phyloP scores from a whole-genome alignment of 1,140 invertebrate species.

The Campoletis sonorensis region DNA sequence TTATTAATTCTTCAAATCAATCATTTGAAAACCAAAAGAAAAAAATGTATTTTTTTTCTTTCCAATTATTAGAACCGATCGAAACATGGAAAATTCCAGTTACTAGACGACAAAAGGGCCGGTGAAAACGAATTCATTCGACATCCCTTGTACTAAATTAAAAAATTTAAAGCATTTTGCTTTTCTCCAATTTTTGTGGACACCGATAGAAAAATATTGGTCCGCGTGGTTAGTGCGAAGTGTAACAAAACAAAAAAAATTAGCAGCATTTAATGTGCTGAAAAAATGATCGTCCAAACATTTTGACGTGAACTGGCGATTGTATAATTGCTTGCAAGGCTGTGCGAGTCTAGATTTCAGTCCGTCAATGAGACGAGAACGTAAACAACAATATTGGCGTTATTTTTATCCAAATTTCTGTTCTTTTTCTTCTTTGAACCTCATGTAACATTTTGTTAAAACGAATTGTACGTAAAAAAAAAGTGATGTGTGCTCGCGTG shows the following conservation, averaged over 20 bases:
- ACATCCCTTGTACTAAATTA: too few species aligned
- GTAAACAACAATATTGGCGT: conserved; percentile 39
- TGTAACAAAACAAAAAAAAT: background rate
- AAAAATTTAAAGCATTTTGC: too few species aligned
- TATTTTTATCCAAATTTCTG: background rate
- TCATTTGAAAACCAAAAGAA: too few species aligned
- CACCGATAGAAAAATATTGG: too few species aligned
- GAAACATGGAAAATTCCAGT: too few species aligned
- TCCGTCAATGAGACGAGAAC: conserved; percentile 65
- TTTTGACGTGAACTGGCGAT: conserved; percentile 53
- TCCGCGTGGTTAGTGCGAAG: background rate
- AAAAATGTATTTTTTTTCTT: too few species aligned
- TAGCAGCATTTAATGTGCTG: background rate
- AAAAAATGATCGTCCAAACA: background rate
- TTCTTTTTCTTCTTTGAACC: background rate
- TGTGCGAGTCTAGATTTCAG: conserved; percentile 73
- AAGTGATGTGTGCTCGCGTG: background rate
- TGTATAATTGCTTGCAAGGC: conserved; percentile 68
- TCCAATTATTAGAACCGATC: too few species aligned
- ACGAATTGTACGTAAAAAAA: conserved; percentile 9
- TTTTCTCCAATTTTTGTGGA: too few species aligned
- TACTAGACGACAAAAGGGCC: too few species aligned
- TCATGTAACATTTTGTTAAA: conserved; percentile 42
- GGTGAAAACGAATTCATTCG: too few species aligned
- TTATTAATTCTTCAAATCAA: background rate